Base-by-base conservation (phyloP, 2,888 invertebrate genomes). In the Agrochola circellaris region DNA sequence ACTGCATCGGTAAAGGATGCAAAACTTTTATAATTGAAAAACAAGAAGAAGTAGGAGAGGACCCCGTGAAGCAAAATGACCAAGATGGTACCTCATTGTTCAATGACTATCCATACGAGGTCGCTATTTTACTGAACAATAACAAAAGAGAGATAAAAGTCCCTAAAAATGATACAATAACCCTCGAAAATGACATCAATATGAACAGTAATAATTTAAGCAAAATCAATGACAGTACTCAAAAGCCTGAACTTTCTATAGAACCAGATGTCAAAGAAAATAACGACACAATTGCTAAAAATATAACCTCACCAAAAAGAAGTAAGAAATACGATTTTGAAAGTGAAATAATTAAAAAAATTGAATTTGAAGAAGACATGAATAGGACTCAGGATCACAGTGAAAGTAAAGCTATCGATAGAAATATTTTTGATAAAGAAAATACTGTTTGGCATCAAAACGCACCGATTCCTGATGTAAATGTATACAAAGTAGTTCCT, bases 91-190 rank as follows among this genome's bases (percentile, higher is more conserved):
- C 91, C 0, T 90, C 92, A 1, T 84, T 92, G 0, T 92, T 94
- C 15, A 93, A 94, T n/a, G 93, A 94, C n/a, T 93, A 93, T 34
- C 95, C 95, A 3, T 93, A 94, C 48, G 94, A 94, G 87, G 91
- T 95, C 0, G 92, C 95, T 13, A 87, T 93, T 34, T 71, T 95
- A 23, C 76, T 94, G 1, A 92, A 89, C 30, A 89, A 87, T 42
- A 90, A 90, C 48, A 92, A 89, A 75, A 82, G 42, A 80, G n/a
- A 76, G 13, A n/a, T 68, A 73, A 30, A 75, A 58, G 45, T 72
- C 66, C 2, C 65, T 60, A 71, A 74, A 82, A 77, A 78, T 78
- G 7, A 79, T 8, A 61, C 71, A 38, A 48, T 72, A 8, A 42
- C 38, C 5, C 75, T 83, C 5, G 78, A 80, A 51, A 88, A 85